Conservation (phyloP, 2,888 invertebrate genomes). For the Octonoba sinensis region DNA sequence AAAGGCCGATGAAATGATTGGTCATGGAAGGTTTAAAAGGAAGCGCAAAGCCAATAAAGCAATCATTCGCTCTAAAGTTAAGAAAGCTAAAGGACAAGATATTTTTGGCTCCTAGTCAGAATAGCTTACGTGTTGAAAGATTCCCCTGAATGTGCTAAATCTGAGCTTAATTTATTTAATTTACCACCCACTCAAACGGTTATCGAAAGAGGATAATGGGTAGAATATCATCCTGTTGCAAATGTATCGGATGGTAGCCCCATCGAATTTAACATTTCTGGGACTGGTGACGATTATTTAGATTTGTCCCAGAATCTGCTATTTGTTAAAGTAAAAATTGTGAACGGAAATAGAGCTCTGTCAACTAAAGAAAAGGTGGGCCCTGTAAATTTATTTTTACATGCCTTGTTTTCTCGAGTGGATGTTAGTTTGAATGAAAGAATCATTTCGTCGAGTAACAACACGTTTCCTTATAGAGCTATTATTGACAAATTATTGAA, state of each 20-base stretch:
- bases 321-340: slow-evolving; percentile 28
- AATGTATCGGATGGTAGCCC: slow-evolving; percentile 21
- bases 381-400: slow-evolving; percentile 12
- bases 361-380: slow-evolving; percentile 4
- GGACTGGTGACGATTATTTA: slow-evolving; percentile 28
- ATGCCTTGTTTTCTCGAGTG: slow-evolving; percentile 22
- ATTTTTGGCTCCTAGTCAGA: slow-evolving; percentile 15
- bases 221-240: no score
- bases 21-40: no score
- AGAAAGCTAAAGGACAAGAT: slow-evolving; percentile 5
- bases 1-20: no score
- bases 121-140: slow-evolving; percentile 24
- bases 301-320: slow-evolving; percentile 30
- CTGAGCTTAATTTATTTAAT: slow-evolving; percentile 19
- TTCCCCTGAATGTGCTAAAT: slow-evolving; percentile 23
- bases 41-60: no score
- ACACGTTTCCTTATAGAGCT: slow-evolving; percentile 17
- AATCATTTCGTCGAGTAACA: slow-evolving; percentile 16
- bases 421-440: slow-evolving; percentile 27
- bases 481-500: slow-evolving; percentile 27
- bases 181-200: slow-evolving; percentile 18
- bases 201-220: slow-evolving; percentile 18
- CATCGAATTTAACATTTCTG: slow-evolving; percentile 6
- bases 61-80: no score
- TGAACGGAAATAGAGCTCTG: background rate